Evolutionary conservation across 2,113 vertebrate species (phyloP).

Genomic region (Thalassoma bifasciatum): DNA sequence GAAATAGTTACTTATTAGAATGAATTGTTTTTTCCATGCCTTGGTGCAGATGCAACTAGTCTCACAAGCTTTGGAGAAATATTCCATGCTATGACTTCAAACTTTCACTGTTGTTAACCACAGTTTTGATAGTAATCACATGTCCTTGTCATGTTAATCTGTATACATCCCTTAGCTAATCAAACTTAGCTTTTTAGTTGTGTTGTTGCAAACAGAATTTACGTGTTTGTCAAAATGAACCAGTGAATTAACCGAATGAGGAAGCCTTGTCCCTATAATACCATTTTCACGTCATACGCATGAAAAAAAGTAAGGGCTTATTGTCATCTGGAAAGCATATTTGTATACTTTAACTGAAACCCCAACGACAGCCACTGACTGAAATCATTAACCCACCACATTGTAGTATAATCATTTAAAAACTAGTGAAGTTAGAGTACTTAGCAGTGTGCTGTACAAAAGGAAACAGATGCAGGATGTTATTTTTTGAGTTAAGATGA

Average conservation of each 20-base stretch:
- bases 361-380: slow-evolving; percentile 5
- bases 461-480: background rate
- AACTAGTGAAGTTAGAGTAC: slow-evolving; percentile 33
- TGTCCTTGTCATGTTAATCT: background rate
- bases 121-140: slow-evolving; percentile 4
- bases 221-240: slow-evolving; percentile 12
- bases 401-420: slow-evolving; percentile 27
- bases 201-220: slow-evolving; percentile 4
- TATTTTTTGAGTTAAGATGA: slow-evolving; percentile 8
- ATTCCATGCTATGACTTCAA: background rate
- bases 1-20: too few species aligned
- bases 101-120: slow-evolving; percentile 24
- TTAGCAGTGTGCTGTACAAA: background rate
- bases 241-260: slow-evolving; percentile 32
- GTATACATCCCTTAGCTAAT: background rate
- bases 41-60: too few species aligned
- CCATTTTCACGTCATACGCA: slow-evolving; percentile 28
- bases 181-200: background rate
- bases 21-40: too few species aligned
- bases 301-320: slow-evolving; percentile 42
- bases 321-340: slow-evolving; percentile 34
- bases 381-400: slow-evolving; percentile 26
- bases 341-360: slow-evolving; percentile 25
- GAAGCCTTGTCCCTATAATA: slow-evolving; percentile 2
- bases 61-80: too few species aligned